Percentiles rank a stretch among this genome's conserved stretches.
Conservation (phyloP, 1,140 invertebrate genomes). For the Magallana ariakensis region DNA sequence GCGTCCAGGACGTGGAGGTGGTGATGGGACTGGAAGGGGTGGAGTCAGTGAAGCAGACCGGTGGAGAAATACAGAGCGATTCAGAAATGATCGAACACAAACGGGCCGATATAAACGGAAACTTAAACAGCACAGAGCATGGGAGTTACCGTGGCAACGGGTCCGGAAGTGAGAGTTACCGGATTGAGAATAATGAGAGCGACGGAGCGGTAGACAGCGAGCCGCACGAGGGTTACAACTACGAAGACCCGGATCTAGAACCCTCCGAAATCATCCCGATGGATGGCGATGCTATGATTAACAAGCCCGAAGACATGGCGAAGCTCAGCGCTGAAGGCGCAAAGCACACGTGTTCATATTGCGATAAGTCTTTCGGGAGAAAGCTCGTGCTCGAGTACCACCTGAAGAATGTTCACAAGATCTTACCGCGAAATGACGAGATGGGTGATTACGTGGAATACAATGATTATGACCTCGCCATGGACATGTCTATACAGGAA, state of each 20-base stretch:
- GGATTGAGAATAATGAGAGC: conserved; percentile 4
- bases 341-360: conserved; percentile 56
- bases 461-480: conserved; percentile 56
- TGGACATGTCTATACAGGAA: conserved; percentile 58
- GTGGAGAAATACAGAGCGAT: conserved; percentile 20
- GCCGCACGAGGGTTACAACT: conserved; percentile 17
- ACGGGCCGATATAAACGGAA: not conserved
- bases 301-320: not conserved
- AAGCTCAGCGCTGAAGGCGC: not conserved
- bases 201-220: not conserved
- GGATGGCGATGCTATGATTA: not conserved
- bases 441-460: conserved; percentile 51
- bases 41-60: conserved; percentile 23
- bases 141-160: not conserved
- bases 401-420: conserved; percentile 56
- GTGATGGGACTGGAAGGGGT: conserved; percentile 42
- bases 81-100: not conserved
- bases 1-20: conserved; percentile 40
- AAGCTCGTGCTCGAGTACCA: conserved; percentile 59
- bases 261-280: not conserved
- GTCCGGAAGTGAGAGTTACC: not conserved
- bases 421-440: conserved; percentile 45
- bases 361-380: conserved; percentile 57
- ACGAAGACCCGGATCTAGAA: conserved; percentile 39
- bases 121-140: not conserved